Conservation (phyloP, 2,888 invertebrate species). For the Meteorus cinctellus region DNA sequence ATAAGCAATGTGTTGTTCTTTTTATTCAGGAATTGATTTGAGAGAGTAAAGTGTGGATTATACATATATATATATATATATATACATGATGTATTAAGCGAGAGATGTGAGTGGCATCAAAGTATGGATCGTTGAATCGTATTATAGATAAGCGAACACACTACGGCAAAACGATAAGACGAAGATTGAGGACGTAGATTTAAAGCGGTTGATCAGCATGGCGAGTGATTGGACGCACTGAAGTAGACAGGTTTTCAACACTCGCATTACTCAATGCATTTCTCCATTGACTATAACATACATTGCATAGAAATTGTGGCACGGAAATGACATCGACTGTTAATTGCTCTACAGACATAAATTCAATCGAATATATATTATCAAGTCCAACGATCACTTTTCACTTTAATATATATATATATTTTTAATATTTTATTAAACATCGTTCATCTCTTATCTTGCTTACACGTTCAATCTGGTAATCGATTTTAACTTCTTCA, state of each 20-base stretch:
- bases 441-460: background rate
- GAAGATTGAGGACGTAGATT: slow-evolving; percentile 17
- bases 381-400: slow-evolving; percentile 4
- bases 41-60: too few relatives aligned
- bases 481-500: slow-evolving; percentile 16
- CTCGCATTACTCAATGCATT: background rate
- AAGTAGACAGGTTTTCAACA: slow-evolving; percentile 9
- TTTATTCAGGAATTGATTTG: too few relatives aligned
- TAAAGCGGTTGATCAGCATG: background rate
- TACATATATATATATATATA: too few relatives aligned
- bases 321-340: slow-evolving; percentile 12
- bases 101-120: background rate
- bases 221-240: background rate
- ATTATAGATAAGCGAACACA: background rate
- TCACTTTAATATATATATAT: background rate
- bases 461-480: background rate
- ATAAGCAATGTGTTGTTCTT: too few relatives aligned
- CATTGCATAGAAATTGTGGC: slow-evolving; percentile 8
- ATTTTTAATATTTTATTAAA: slow-evolving; percentile 7
- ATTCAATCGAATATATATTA: slow-evolving; percentile 3
- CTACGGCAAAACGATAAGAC: background rate
- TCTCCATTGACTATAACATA: background rate
- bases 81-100: background rate
- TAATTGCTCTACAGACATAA: slow-evolving; percentile 17
- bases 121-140: background rate